phyloP scores from a whole-genome alignment of 1,140 invertebrate species.

The Ceratina calcarata region DNA sequence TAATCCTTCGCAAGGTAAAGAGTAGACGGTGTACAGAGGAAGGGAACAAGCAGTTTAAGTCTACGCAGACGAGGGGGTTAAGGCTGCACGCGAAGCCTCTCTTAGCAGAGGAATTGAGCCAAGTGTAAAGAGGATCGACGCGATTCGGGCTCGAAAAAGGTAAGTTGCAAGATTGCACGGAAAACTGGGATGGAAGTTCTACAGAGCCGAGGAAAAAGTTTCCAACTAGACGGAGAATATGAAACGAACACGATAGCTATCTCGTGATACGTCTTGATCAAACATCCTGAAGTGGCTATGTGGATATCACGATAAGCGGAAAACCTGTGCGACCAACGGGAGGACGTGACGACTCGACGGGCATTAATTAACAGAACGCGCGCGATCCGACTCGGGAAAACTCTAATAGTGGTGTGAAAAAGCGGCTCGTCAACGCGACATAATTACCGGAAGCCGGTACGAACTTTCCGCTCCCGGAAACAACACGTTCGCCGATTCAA shows the following conservation, averaged over 20 bases:
- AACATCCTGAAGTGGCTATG: not conserved
- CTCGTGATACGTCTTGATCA: not conserved
- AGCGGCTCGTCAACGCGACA: constrained; percentile 22
- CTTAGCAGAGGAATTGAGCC: constrained; percentile 5
- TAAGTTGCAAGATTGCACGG: not conserved
- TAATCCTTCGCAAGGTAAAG: not conserved
- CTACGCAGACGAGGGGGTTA: not conserved
- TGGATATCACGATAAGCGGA: not conserved
- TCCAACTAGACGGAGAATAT: not conserved
- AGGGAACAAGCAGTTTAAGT: not conserved
- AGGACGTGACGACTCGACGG: not conserved
- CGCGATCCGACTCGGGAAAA: not conserved
- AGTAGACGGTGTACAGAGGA: not conserved
- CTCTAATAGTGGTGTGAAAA: not conserved
- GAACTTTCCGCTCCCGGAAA: constrained; percentile 27
- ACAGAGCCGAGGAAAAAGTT: not conserved
- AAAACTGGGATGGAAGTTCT: not conserved
- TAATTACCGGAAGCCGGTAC: constrained; percentile 36
- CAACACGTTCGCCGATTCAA: constrained; percentile 32
- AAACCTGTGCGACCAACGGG: not conserved
- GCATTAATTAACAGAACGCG: constrained; percentile 31
- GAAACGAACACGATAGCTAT: not conserved
- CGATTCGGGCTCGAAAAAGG: not conserved
- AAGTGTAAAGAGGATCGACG: constrained; percentile 4
- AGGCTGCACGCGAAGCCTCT: not conserved